These are phyloP conservation scores for Gastrophryne carolinensis DNA, from an alignment of 2,797 vertebrate species.

Conservation along the genomic window DNA sequence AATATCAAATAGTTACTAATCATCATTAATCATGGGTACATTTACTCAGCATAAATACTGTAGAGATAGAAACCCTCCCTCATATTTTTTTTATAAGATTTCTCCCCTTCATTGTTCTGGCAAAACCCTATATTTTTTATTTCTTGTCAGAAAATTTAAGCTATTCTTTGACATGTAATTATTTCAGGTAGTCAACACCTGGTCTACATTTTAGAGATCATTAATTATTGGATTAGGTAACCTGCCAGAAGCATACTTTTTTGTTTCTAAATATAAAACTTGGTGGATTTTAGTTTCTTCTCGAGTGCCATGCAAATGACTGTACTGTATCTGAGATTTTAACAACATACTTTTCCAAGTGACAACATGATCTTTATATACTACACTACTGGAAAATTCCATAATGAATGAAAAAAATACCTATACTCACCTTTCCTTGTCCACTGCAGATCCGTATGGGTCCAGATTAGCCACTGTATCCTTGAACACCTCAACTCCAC, in stretches of 20 bases:
- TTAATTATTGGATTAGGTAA: slow-evolving; percentile 51
- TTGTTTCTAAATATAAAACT: slow-evolving; percentile 41
- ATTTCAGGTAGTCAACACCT: slow-evolving; percentile 53
- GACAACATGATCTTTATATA: neutral
- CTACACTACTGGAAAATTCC: too few species aligned
- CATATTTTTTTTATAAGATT: neutral
- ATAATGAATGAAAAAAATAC: too few species aligned
- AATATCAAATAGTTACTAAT: too few species aligned
- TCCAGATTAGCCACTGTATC: too few species aligned
- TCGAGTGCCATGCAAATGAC: slow-evolving; percentile 34
- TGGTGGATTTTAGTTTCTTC: slow-evolving; percentile 22
- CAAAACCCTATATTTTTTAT: slow-evolving; percentile 32
- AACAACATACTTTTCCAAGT: neutral
- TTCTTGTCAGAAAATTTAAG: slow-evolving; percentile 25
- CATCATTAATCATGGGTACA: neutral
- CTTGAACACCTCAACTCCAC: too few species aligned
- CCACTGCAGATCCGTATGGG: too few species aligned
- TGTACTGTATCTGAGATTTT: neutral
- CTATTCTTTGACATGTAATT: slow-evolving; percentile 47
- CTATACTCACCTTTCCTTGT: too few species aligned
- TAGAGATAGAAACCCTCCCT: neutral
- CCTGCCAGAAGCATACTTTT: slow-evolving; percentile 50
- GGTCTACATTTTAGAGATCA: slow-evolving; percentile 50
- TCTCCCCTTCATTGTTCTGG: slow-evolving; percentile 14
- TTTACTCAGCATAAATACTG: neutral